A percentile compares a stretch with the other conserved stretches of the same genome.
phyloP scores from a whole-genome alignment of 2,797 vertebrate species.

The Sphaeramia orbicularis region DNA sequence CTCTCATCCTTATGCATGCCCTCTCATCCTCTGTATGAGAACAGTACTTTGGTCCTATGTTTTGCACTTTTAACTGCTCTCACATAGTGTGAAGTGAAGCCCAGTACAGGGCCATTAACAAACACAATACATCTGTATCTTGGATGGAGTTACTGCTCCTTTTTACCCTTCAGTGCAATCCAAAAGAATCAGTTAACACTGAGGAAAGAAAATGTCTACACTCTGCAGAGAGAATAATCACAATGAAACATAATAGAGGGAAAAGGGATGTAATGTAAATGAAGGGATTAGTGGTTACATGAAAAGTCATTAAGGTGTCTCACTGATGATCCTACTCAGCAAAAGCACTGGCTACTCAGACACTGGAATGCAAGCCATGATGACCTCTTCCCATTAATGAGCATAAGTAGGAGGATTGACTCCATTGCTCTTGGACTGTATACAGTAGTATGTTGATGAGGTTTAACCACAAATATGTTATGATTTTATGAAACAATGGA shows the following conservation, averaged over 20 bases:
- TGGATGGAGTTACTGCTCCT: slow-evolving; percentile 60
- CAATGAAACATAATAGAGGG: slow-evolving; percentile 62
- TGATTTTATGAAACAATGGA: slow-evolving; percentile 37
- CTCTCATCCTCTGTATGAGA: slow-evolving; percentile 42
- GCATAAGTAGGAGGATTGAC: slow-evolving; percentile 59
- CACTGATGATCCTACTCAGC: slow-evolving; percentile 68
- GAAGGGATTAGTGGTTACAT: slow-evolving; percentile 75
- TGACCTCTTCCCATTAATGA: slow-evolving; percentile 72
- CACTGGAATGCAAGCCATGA: slow-evolving; percentile 53
- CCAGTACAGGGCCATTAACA: slow-evolving; percentile 59
- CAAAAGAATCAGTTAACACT: slow-evolving; percentile 63
- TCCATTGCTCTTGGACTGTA: slow-evolving; percentile 38
- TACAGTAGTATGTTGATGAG: slow-evolving; percentile 28
- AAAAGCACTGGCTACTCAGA: slow-evolving; percentile 53
- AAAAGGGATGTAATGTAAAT: slow-evolving; percentile 67
- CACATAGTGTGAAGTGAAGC: slow-evolving; percentile 55
- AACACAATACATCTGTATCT: slow-evolving; percentile 61
- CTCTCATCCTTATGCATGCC: slow-evolving; percentile 24
- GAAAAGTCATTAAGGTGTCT: slow-evolving; percentile 78
- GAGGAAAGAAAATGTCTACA: slow-evolving; percentile 67
- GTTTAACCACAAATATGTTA: slow-evolving; percentile 28
- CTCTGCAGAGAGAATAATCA: slow-evolving; percentile 71
- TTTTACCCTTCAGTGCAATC: slow-evolving; percentile 76
- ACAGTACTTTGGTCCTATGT: slow-evolving; percentile 50
- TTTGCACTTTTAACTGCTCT: slow-evolving; percentile 59